Evolutionary conservation across 2,888 invertebrate genomes (phyloP).

Genomic region (Exephanes ischioxanthus): DNA sequence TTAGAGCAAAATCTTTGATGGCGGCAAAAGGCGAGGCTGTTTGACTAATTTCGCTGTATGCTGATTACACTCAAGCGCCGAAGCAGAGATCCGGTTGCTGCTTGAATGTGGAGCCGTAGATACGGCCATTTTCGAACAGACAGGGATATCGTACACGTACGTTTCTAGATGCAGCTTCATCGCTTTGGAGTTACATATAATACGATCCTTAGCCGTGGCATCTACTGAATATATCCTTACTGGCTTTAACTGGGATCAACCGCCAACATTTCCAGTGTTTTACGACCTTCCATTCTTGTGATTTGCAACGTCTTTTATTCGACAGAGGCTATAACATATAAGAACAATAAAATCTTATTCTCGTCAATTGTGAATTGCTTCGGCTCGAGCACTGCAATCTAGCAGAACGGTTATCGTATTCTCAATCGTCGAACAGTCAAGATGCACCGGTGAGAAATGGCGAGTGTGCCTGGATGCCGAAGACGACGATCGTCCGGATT

Average conservation of each 20-base stretch:
- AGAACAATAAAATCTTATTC: slow-evolving; percentile 61
- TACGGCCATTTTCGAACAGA: slow-evolving; percentile 21
- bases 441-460: slow-evolving; percentile 3
- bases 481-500: slow-evolving; percentile 14
- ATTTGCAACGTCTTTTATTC: slow-evolving; percentile 43
- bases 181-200: slow-evolving; percentile 33
- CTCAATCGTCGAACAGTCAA: background rate
- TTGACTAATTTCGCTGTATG: background rate
- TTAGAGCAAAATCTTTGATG: background rate
- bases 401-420: slow-evolving; percentile 11
- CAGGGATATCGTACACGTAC: slow-evolving; percentile 41
- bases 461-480: background rate
- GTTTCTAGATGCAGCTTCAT: slow-evolving; percentile 41
- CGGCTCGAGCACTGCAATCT: background rate
- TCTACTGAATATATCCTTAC: slow-evolving; percentile 14
- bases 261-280: slow-evolving; percentile 44
- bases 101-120: background rate
- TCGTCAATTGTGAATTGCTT: slow-evolving; percentile 35
- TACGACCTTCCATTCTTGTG: slow-evolving; percentile 31
- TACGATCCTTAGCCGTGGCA: slow-evolving; percentile 18
- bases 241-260: slow-evolving; percentile 30
- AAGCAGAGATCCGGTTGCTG: background rate
- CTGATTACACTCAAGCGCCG: too few species aligned
- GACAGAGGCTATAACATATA: slow-evolving; percentile 24
- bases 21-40: background rate